These are phyloP conservation scores for Melanerpes formicivorus DNA, from an alignment of 2,113 vertebrate species.

Conservation along the genomic window DNA sequence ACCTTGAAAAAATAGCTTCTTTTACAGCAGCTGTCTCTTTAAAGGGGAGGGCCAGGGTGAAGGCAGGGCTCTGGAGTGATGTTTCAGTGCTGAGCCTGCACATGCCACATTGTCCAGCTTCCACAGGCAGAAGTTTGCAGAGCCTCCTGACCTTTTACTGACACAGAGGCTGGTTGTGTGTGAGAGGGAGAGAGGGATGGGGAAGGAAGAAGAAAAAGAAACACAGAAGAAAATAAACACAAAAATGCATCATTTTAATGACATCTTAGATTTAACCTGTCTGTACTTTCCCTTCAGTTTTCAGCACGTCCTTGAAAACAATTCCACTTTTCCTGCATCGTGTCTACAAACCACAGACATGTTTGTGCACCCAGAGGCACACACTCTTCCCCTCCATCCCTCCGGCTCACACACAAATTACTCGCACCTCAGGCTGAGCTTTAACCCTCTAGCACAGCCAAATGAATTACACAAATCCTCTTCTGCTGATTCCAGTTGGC, in stretches of 20 bases:
- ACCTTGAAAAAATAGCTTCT: conserved; percentile 31
- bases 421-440: not conserved
- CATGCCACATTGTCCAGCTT: conserved; percentile 61
- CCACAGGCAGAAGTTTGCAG: conserved; percentile 51
- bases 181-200: not conserved
- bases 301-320: conserved; percentile 7
- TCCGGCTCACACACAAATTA: not conserved
- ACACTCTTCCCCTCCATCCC: not conserved
- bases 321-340: not conserved
- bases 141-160: conserved; percentile 58
- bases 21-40: conserved; percentile 60
- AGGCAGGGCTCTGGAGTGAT: conserved; percentile 61
- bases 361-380: not conserved
- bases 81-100: conserved; percentile 66
- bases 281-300: conserved; percentile 46
- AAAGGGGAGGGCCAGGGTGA: conserved; percentile 58
- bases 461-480: not conserved
- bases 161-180: not conserved
- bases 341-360: not conserved
- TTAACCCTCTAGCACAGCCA: not conserved
- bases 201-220: conserved; percentile 34
- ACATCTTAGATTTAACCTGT: conserved; percentile 43
- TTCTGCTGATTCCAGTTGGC: conserved; percentile 16
- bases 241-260: conserved; percentile 48
- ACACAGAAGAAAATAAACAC: conserved; percentile 49